phyloP scores from a whole-genome alignment of 2,888 invertebrate genomes.

The Chydorus sphaericus region DNA sequence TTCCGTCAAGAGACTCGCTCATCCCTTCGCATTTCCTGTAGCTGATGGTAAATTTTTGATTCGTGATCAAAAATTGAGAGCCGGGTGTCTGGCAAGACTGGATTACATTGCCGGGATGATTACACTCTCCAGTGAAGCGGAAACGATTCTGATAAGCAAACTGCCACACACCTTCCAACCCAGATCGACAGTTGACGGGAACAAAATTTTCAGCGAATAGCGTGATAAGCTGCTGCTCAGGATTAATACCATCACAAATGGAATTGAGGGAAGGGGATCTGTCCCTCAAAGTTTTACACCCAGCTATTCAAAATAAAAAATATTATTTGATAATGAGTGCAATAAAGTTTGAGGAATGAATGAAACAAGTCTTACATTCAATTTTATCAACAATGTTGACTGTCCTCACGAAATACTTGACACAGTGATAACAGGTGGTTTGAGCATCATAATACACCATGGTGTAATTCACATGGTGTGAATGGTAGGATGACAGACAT shows the following conservation, averaged over 20 bases:
- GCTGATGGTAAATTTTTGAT: slow-evolving; percentile 90
- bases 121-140: slow-evolving; percentile 82
- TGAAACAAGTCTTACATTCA: slow-evolving; percentile 49
- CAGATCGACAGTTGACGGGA: slow-evolving; percentile 79
- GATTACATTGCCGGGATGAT: slow-evolving; percentile 70
- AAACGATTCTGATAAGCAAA: slow-evolving; percentile 82
- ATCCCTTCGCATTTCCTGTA: slow-evolving; percentile 80
- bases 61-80: slow-evolving; percentile 86
- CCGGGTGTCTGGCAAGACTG: slow-evolving; percentile 91
- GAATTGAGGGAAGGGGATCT: slow-evolving; percentile 50
- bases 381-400: slow-evolving; percentile 78
- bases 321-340: slow-evolving; percentile 10
- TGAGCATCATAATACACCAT: slow-evolving; percentile 52
- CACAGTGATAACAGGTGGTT: slow-evolving; percentile 61
- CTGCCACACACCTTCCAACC: slow-evolving; percentile 91
- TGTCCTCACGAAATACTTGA: slow-evolving; percentile 67
- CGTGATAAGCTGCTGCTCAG: slow-evolving; percentile 66
- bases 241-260: slow-evolving; percentile 57
- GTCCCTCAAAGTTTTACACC: slow-evolving; percentile 52
- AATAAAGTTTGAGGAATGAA: neutral
- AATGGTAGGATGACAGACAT: slow-evolving; percentile 56
- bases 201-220: slow-evolving; percentile 79
- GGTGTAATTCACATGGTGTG: slow-evolving; percentile 65
- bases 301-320: slow-evolving; percentile 33
- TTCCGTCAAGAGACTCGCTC: slow-evolving; percentile 75